These are phyloP conservation scores for Parus major DNA, from an alignment of 2,113 vertebrate genomes.

Conservation along the genomic window DNA sequence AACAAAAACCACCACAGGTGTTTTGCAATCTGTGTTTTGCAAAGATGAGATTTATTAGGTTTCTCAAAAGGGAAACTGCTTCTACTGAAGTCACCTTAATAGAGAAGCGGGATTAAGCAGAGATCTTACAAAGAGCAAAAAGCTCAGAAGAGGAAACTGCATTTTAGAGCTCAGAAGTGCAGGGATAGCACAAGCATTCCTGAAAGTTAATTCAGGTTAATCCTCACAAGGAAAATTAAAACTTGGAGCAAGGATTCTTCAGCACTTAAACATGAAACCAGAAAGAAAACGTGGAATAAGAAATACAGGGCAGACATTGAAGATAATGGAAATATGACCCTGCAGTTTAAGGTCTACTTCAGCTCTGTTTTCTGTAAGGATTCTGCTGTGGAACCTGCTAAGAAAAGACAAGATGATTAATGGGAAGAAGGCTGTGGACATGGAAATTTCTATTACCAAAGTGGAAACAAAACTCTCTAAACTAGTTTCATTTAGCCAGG, in stretches of 20 bases:
- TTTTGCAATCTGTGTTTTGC: neutral
- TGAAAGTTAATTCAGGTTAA: constrained; percentile 4
- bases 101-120: neutral
- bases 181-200: fast-evolving
- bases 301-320: neutral
- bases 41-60: neutral
- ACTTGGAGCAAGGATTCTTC: neutral
- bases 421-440: neutral
- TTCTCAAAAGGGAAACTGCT: neutral
- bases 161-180: neutral
- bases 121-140: neutral
- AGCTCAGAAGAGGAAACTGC: neutral
- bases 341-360: neutral
- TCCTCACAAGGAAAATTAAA: neutral
- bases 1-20: neutral
- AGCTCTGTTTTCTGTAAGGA: neutral
- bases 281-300: neutral
- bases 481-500: constrained; percentile 40
- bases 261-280: neutral
- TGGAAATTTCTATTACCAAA: constrained; percentile 58
- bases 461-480: constrained; percentile 48
- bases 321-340: neutral
- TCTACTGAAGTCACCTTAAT: neutral
- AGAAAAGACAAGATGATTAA: constrained; percentile 49
- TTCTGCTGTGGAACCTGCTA: neutral